phyloP scores from a whole-genome alignment of 2,113 vertebrate species.

The Prunella himalayana region DNA sequence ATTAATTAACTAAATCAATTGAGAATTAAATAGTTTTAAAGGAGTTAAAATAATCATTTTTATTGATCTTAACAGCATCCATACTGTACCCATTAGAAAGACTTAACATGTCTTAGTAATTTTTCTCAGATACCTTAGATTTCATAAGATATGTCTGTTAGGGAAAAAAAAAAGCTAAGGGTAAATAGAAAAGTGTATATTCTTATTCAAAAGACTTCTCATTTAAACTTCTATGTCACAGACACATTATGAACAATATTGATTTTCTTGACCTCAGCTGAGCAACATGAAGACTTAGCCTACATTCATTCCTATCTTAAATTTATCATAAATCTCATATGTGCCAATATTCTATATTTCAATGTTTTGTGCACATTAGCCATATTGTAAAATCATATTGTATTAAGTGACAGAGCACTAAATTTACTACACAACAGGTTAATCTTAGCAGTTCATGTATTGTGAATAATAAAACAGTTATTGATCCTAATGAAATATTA shows the following conservation, averaged over 20 bases:
- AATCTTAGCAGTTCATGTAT: constrained; percentile 34
- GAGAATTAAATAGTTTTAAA: neutral
- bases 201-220: neutral
- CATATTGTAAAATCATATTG: constrained; percentile 64
- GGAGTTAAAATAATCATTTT: neutral
- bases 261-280: constrained; percentile 56
- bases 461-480: constrained; percentile 70
- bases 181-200: neutral
- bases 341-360: constrained; percentile 62
- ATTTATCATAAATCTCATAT: constrained; percentile 62
- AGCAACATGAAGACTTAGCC: constrained; percentile 33
- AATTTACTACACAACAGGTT: constrained; percentile 51
- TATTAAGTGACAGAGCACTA: constrained; percentile 44
- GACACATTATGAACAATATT: constrained; percentile 47
- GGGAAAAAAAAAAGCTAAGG: neutral
- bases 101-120: neutral
- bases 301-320: constrained; percentile 30
- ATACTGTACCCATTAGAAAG: neutral
- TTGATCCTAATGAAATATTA: constrained; percentile 70
- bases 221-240: constrained; percentile 8
- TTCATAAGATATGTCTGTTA: neutral
- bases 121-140: neutral
- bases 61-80: neutral
- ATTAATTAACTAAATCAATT: too few species aligned
- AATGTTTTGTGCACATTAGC: constrained; percentile 62